phyloP scores from a whole-genome alignment of 2,797 vertebrate species.

The Clarias platycephalus region DNA sequence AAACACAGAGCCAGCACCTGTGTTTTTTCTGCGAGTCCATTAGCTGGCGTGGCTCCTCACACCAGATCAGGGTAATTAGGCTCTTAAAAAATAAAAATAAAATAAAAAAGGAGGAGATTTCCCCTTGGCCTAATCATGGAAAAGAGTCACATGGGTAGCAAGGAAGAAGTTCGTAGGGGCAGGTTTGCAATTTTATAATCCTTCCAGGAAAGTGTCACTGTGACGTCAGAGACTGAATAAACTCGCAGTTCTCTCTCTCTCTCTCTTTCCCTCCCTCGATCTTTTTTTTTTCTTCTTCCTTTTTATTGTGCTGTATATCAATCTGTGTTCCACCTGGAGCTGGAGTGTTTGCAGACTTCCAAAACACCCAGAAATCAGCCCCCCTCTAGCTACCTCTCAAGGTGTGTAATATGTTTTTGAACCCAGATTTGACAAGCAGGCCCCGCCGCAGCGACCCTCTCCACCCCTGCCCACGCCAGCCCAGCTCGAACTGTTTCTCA shows the following conservation, averaged over 20 bases:
- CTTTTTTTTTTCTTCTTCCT: slow-evolving; percentile 69
- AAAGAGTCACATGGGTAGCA: slow-evolving; percentile 16
- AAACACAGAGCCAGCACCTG: slow-evolving; percentile 22
- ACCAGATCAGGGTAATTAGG: slow-evolving; percentile 47
- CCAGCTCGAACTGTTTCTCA: slow-evolving; percentile 60
- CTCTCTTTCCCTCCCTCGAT: slow-evolving; percentile 61
- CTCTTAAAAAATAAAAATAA: slow-evolving; percentile 6
- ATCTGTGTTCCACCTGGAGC: slow-evolving; percentile 76
- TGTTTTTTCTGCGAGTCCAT: slow-evolving; percentile 28
- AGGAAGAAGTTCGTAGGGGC: background rate
- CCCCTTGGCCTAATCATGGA: slow-evolving; percentile 15
- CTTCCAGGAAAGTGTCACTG: slow-evolving; percentile 46
- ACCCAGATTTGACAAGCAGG: slow-evolving; percentile 20
- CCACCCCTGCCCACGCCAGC: slow-evolving; percentile 15
- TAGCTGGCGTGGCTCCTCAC: slow-evolving; percentile 33
- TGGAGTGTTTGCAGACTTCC: slow-evolving; percentile 75
- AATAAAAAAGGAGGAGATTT: slow-evolving; percentile 11
- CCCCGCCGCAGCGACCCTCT: slow-evolving; percentile 23
- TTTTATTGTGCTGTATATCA: slow-evolving; percentile 78
- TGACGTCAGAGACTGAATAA: slow-evolving; percentile 73
- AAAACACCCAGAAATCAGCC: slow-evolving; percentile 68
- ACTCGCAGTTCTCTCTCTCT: slow-evolving; percentile 64
- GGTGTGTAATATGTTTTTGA: slow-evolving; percentile 56
- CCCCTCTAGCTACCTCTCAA: slow-evolving; percentile 59
- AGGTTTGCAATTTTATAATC: slow-evolving; percentile 52